Evolutionary conservation across 2,888 invertebrate species (phyloP).

Genomic region (Drosophila anomalipes): DNA sequence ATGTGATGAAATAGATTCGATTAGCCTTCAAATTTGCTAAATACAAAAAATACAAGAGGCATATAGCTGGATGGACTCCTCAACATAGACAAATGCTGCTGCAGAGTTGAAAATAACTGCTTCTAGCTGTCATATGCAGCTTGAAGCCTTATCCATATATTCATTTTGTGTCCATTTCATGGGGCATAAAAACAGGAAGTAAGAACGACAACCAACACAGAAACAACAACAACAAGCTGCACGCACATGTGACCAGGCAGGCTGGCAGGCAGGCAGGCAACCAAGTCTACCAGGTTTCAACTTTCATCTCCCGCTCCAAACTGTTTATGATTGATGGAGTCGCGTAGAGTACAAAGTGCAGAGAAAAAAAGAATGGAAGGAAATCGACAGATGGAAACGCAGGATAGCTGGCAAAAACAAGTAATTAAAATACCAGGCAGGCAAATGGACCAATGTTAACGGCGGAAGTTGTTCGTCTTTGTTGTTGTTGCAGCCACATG

Average conservation of each 20-base stretch:
- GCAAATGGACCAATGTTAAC: constrained; percentile 58
- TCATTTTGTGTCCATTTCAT: constrained; percentile 1
- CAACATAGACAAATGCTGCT: neutral
- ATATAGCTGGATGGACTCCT: neutral
- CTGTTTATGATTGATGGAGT: constrained; percentile 66
- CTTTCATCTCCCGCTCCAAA: neutral
- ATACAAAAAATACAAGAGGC: neutral
- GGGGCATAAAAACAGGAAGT: constrained; percentile 21
- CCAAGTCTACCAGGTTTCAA: constrained; percentile 1
- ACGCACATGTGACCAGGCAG: constrained; percentile 55
- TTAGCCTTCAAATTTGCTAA: neutral
- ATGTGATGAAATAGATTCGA: neutral
- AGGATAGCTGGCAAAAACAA: constrained; percentile 44
- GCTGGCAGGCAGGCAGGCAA: neutral
- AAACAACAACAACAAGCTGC: constrained; percentile 13
- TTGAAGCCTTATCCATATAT: neutral
- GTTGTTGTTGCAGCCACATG: constrained; percentile 63
- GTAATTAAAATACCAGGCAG: constrained; percentile 81
- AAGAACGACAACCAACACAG: constrained; percentile 10
- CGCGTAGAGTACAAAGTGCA: neutral
- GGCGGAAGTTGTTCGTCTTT: constrained; percentile 5
- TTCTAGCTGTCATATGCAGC: neutral
- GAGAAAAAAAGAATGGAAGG: constrained; percentile 10
- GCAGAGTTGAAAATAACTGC: neutral
- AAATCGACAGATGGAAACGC: constrained; percentile 43